Evolutionary conservation across 2,797 vertebrate species (phyloP).

Genomic region (Sebastolobus alascanus): DNA sequence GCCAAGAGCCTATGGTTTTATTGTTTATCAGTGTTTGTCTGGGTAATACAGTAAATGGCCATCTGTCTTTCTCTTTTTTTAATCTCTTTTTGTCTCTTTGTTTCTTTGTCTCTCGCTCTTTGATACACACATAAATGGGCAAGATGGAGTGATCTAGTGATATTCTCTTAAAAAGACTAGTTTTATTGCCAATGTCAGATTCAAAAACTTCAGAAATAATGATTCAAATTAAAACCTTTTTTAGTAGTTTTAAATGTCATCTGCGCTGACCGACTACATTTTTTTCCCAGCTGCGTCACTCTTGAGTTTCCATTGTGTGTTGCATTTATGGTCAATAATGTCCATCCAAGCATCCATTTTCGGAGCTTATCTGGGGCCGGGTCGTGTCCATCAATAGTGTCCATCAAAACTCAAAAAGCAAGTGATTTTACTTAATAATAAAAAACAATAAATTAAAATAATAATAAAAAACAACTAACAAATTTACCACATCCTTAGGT

Average conservation of each 20-base stretch:
- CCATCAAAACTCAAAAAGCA: neutral
- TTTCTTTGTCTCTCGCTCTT: constrained; percentile 22
- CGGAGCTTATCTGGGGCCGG: neutral
- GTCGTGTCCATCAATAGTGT: neutral
- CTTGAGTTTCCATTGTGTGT: neutral
- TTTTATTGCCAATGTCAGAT: neutral
- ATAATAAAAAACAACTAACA: too few relatives aligned
- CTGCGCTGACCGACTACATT: neutral
- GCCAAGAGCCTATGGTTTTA: constrained; percentile 64
- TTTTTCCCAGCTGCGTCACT: neutral
- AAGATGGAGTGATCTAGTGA: neutral
- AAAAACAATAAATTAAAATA: too few relatives aligned
- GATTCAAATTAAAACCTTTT: neutral
- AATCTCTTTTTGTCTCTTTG: constrained; percentile 36
- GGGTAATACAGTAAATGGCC: constrained; percentile 41
- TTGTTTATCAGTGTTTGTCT: constrained; percentile 47
- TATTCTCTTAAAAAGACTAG: neutral
- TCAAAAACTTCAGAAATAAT: neutral
- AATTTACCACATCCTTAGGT: too few relatives aligned
- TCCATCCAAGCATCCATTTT: neutral
- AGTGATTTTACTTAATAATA: neutral
- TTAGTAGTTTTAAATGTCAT: neutral
- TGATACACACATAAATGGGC: constrained; percentile 16
- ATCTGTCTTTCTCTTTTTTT: constrained; percentile 46
- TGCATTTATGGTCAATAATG: neutral